Evolutionary conservation across 2,113 vertebrate genomes (phyloP).

Genomic region (Sitta europaea): DNA sequence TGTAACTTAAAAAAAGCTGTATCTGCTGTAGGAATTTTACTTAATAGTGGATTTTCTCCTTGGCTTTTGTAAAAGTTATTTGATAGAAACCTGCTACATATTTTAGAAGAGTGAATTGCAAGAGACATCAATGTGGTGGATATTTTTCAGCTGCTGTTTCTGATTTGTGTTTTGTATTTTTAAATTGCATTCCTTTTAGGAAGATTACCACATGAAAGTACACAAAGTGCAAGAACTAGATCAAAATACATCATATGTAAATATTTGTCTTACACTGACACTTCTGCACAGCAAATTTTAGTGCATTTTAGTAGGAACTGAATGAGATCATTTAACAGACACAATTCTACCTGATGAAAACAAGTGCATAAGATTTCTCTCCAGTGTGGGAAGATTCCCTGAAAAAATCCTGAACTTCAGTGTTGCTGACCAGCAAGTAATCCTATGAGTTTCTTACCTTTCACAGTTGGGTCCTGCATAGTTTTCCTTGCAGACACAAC

Average conservation of each 20-base stretch:
- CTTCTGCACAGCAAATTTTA: neutral
- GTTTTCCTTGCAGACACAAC: slow-evolving; percentile 89
- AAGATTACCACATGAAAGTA: neutral
- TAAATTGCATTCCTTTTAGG: neutral
- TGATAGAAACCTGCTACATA: neutral
- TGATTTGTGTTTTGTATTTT: neutral
- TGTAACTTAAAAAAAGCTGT: neutral
- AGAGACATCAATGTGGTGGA: neutral
- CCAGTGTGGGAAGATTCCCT: neutral
- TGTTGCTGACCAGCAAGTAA: neutral
- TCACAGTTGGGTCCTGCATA: slow-evolving; percentile 93
- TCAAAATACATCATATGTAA: neutral
- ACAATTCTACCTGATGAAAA: neutral
- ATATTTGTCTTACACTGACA: neutral
- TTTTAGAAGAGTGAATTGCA: neutral
- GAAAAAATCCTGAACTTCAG: neutral
- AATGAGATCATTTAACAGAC: neutral
- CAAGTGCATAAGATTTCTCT: neutral
- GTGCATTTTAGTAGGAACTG: neutral
- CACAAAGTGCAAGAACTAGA: neutral
- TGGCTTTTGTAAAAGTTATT: neutral
- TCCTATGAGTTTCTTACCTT: slow-evolving; percentile 75
- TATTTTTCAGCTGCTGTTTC: neutral
- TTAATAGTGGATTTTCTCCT: neutral
- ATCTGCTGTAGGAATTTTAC: neutral